Conservation (phyloP, 2,888 invertebrate genomes). For the Pammene fasciana region DNA sequence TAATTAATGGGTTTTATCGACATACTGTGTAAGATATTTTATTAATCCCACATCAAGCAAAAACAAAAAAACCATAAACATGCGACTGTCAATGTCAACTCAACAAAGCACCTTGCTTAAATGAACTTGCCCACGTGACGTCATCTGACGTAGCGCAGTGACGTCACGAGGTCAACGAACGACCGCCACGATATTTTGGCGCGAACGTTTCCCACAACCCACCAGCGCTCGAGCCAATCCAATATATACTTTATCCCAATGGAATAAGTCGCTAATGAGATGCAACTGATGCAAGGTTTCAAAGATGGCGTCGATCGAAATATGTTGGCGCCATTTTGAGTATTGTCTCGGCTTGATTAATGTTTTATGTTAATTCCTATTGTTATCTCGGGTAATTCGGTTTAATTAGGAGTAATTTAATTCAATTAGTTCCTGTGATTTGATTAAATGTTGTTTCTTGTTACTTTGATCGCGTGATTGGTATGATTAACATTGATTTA, state of each 20-base stretch:
- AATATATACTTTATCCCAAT: not conserved
- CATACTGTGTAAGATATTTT: not conserved
- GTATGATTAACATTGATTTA: not conserved
- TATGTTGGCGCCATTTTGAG: constrained; percentile 38
- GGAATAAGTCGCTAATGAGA: not conserved
- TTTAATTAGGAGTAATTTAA: constrained; percentile 35
- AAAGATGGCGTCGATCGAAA: constrained; percentile 34
- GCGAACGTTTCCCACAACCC: constrained; percentile 8
- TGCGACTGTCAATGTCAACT: constrained; percentile 14
- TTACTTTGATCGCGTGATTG: constrained; percentile 6
- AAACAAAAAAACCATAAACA: constrained; percentile 2
- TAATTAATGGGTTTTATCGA: too few relatives aligned
- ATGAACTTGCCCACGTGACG: constrained; percentile 13
- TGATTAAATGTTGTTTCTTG: constrained; percentile 18
- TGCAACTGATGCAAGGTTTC: not conserved
- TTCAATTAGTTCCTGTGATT: constrained; percentile 19
- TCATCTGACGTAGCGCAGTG: constrained; percentile 25
- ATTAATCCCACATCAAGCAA: not conserved
- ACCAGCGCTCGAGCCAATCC: not conserved
- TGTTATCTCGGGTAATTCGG: constrained; percentile 33
- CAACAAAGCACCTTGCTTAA: constrained; percentile 14
- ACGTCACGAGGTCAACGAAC: constrained; percentile 29
- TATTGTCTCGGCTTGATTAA: constrained; percentile 29
- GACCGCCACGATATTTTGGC: constrained; percentile 29
- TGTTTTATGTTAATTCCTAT: constrained; percentile 36